Evolutionary conservation across 2,797 vertebrate genomes (phyloP).

Genomic region (Sebastes aleutianus): DNA sequence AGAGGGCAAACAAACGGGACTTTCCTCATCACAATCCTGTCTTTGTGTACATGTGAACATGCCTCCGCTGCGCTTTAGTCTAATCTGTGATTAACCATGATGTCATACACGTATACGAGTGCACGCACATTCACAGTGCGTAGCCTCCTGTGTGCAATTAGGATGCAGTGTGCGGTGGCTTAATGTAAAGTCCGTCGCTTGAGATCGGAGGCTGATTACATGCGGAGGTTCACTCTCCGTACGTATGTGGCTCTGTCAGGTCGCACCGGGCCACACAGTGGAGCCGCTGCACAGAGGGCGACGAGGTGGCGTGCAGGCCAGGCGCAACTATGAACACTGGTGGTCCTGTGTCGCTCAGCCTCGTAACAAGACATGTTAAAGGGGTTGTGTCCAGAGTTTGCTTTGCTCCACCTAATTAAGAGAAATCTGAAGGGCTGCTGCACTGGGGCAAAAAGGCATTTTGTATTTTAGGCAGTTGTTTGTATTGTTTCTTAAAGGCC

Average conservation of each 20-base stretch:
- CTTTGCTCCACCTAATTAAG: not conserved
- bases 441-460: not conserved
- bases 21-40: conserved; percentile 42
- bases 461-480: not conserved
- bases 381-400: not conserved
- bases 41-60: conserved; percentile 55
- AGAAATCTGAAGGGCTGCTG: not conserved
- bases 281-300: not conserved
- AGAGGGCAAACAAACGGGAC: conserved; percentile 30
- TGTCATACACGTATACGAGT: conserved; percentile 58
- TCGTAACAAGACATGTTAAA: not conserved
- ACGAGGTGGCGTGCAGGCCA: not conserved
- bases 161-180: conserved; percentile 45
- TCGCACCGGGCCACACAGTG: conserved; percentile 39
- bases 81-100: conserved; percentile 72
- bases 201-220: conserved; percentile 62
- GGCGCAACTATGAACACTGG: not conserved
- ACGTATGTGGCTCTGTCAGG: conserved; percentile 7
- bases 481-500: not conserved
- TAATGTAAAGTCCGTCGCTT: conserved; percentile 70
- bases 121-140: not conserved
- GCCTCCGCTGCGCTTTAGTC: conserved; percentile 59
- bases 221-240: conserved; percentile 33
- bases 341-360: conserved; percentile 15
- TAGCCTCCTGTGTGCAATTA: conserved; percentile 70